Evolutionary conservation across 2,888 invertebrate species (phyloP).

Genomic region (Colostygia pectinataria): DNA sequence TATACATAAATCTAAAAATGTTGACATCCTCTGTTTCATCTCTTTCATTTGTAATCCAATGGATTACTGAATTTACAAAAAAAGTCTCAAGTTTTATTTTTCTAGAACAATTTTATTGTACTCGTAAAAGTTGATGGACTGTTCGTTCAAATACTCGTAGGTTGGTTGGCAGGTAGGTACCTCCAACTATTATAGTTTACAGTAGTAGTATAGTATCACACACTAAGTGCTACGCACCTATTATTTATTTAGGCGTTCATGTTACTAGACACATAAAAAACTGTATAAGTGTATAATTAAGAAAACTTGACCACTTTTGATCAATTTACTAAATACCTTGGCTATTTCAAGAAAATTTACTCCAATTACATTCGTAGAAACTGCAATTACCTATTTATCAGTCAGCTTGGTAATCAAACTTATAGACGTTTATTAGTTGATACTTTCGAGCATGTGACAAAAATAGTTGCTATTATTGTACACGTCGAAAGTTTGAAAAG

Average conservation of each 20-base stretch:
- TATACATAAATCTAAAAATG: not conserved
- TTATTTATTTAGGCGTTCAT: conserved; percentile 1
- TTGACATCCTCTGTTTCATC: not conserved
- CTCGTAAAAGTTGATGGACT: no score
- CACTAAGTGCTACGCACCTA: conserved; percentile 2
- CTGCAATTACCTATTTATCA: conserved; percentile 27
- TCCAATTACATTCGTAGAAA: conserved; percentile 29
- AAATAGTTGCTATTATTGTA: no score
- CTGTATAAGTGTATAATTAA: conserved; percentile 11
- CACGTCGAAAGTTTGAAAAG: no score
- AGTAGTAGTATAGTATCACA: no score
- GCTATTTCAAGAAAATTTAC: conserved; percentile 19
- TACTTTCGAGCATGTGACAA: conserved; percentile 10
- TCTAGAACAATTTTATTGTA: no score
- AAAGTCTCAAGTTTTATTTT: no score
- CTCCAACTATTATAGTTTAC: no score
- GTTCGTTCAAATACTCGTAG: no score
- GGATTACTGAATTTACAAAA: no score
- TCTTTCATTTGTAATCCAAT: not conserved
- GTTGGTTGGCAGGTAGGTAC: no score
- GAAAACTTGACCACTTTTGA: conserved; percentile 16
- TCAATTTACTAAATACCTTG: conserved; percentile 16
- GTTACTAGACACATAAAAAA: not conserved
- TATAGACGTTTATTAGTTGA: conserved; percentile 14
- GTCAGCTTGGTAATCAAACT: conserved; percentile 19